Evolutionary conservation across 2,113 vertebrate species (phyloP).

Genomic region (Anarhynchus alexandrinus): DNA sequence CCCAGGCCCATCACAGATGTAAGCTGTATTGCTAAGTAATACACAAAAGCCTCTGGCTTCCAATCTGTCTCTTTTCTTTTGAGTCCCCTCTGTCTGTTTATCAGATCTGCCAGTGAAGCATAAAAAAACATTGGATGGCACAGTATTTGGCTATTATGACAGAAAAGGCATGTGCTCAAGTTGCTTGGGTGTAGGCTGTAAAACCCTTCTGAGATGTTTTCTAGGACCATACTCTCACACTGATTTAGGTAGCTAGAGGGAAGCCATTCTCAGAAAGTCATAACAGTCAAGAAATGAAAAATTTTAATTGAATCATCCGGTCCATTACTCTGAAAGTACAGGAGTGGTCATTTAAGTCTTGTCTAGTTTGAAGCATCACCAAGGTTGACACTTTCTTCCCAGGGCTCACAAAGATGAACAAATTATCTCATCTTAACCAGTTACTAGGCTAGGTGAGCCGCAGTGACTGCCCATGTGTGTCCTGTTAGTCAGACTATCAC

Average conservation of each 20-base stretch:
- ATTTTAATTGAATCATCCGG: background rate
- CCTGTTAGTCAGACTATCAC: background rate
- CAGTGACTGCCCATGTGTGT: background rate
- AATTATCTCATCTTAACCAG: background rate
- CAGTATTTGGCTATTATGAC: background rate
- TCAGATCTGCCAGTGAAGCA: background rate
- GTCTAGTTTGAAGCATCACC: background rate
- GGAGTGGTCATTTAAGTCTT: background rate
- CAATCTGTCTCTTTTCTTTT: background rate
- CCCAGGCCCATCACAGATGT: background rate
- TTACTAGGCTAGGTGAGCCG: background rate
- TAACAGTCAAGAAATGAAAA: background rate
- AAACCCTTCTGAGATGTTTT: background rate
- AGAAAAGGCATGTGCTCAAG: background rate
- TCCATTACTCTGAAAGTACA: background rate
- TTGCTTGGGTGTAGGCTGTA: background rate
- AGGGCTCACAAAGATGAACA: background rate
- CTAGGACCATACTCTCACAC: accelerated
- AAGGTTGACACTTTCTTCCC: background rate
- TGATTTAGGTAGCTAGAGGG: background rate
- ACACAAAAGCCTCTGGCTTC: background rate
- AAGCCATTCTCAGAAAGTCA: background rate
- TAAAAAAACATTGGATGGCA: background rate
- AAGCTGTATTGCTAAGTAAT: background rate
- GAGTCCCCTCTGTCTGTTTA: background rate